Evolutionary conservation across 2,113 vertebrate species (phyloP).

Genomic region (Dermatemys mawii): DNA sequence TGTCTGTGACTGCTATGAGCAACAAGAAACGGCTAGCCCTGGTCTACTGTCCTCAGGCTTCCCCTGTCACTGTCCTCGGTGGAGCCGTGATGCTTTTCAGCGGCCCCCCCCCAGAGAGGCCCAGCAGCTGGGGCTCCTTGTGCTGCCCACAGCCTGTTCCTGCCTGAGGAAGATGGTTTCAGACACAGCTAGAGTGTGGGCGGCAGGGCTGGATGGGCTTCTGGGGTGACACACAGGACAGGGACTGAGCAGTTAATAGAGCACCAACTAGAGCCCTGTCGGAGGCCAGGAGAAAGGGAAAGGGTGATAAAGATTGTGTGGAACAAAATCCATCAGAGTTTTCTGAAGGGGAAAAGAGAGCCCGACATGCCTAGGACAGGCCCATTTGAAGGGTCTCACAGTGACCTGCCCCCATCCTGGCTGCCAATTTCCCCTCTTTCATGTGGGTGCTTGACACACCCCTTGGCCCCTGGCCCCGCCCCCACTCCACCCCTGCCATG

Average conservation of each 20-base stretch:
- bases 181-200: not conserved
- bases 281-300: not conserved
- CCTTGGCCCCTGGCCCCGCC: too few relatives aligned
- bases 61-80: not conserved
- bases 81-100: not conserved
- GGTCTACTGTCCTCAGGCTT: not conserved
- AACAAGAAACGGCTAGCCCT: not conserved
- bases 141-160: not conserved
- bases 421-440: too few relatives aligned
- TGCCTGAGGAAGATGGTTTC: not conserved
- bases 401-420: not conserved
- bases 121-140: too few relatives aligned
- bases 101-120: not conserved
- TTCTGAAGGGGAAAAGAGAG: not conserved
- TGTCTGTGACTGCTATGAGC: not conserved
- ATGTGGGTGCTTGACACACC: too few relatives aligned
- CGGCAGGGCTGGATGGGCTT: not conserved
- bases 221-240: not conserved
- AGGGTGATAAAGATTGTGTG: not conserved
- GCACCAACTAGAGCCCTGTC: not conserved
- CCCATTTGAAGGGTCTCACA: too few relatives aligned
- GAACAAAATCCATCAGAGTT: not conserved
- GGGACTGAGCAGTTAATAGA: not conserved
- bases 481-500: too few relatives aligned
- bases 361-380: not conserved